phyloP scores from a whole-genome alignment of 2,797 vertebrate genomes.

The Cercopithecus petaurista region DNA sequence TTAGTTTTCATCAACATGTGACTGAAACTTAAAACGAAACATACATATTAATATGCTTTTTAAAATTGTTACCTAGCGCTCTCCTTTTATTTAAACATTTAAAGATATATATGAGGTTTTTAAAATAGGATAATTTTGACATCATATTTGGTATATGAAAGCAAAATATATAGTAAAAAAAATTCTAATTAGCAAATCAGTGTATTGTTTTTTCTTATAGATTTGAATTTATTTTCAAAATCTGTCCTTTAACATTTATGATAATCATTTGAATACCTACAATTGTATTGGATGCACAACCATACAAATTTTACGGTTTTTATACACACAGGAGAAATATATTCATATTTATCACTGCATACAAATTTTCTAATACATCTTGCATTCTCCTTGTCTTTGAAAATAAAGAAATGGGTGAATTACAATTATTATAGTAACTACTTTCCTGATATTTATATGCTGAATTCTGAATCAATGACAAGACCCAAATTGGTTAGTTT shows the following conservation, averaged over 20 bases:
- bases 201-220: background rate
- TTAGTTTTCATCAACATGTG: background rate
- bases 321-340: background rate
- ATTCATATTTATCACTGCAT: slow-evolving; percentile 19
- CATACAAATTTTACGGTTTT: background rate
- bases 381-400: slow-evolving; percentile 19
- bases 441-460: slow-evolving; percentile 54
- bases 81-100: background rate
- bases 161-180: background rate
- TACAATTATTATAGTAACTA: slow-evolving; percentile 52
- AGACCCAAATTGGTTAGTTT: slow-evolving; percentile 70
- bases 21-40: background rate
- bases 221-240: background rate
- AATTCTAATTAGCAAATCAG: background rate
- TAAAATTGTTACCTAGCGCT: background rate
- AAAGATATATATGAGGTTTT: background rate
- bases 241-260: background rate
- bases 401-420: slow-evolving; percentile 53
- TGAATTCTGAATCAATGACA: slow-evolving; percentile 66
- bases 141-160: background rate
- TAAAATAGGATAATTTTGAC: background rate
- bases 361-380: background rate
- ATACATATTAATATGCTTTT: background rate
- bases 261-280: background rate
- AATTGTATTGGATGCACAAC: background rate